A percentile compares a stretch with the other conserved stretches of the same genome.
phyloP scores from a whole-genome alignment of 2,888 invertebrate species.

The Luperina testacea region DNA sequence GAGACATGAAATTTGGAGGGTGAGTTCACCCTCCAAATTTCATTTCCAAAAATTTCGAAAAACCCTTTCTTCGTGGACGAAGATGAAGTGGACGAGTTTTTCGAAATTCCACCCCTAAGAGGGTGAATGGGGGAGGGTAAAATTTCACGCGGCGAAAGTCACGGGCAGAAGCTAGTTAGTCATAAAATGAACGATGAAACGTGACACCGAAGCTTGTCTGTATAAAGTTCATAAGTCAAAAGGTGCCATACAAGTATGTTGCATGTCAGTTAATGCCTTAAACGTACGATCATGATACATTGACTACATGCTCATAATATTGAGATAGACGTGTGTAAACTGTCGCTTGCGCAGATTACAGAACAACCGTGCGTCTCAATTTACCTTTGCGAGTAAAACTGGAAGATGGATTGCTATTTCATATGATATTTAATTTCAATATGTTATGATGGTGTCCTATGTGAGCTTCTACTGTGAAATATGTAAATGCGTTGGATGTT shows the following conservation, averaged over 20 bases:
- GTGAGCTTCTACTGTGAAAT: background rate
- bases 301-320: constrained; percentile 5
- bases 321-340: constrained; percentile 34
- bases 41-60: too few species aligned
- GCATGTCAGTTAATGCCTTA: constrained; percentile 29
- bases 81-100: too few species aligned
- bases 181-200: constrained; percentile 7
- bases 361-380: constrained; percentile 24
- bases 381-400: constrained; percentile 18
- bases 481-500: background rate
- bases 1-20: too few species aligned
- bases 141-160: too few species aligned
- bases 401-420: constrained; percentile 25
- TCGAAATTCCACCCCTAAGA: too few species aligned
- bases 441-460: background rate
- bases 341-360: constrained; percentile 25
- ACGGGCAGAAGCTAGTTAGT: background rate
- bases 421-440: constrained; percentile 3
- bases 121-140: too few species aligned
- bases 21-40: too few species aligned
- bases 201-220: background rate
- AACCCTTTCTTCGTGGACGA: too few species aligned
- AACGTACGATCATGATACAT: constrained; percentile 36
- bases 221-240: constrained; percentile 42
- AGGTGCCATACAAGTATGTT: constrained; percentile 22